Evolutionary conservation across 2,888 invertebrate genomes (phyloP), one percentile per base, ranked within the genome.

Genomic region (Hypolimnas misippus): DNA sequence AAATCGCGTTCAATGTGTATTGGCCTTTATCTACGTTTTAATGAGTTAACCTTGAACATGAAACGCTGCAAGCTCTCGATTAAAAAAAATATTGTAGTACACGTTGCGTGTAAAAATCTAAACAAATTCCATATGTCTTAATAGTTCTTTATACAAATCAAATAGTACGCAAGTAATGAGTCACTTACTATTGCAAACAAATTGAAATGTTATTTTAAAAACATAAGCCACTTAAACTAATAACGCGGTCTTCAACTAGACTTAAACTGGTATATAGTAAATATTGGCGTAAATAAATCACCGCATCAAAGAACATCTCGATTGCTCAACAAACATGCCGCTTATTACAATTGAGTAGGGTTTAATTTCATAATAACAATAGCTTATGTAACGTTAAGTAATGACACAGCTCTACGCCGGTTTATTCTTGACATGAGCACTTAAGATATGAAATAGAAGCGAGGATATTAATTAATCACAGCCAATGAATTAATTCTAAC

Each of bases 381-480:
- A 29, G 6, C 49, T n/a, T 14, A 14, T 29, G 14, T 29, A 49
- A 49, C 44, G 17, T 12, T 25, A 49, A 2, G 49, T 29, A 49
- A 49, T 49, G 14, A 49, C 29, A 14, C 29, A 14, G 25, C 25
- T 29, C 49, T 10, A n/a, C 10, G 19, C 12, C 40, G 14, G 14
- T 42, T 17, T 46, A 46, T 21, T 46, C 46, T n/a, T 19, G 25
- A 49, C 14, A 49, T 14, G 25, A 29, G 19, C 35, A 52, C 19
- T 52, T 52, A 52, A 52, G 31, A 51, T 33, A 31, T 51, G 31
- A 51, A 51, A 51, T 51, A 51, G 31, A 29, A 10, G 50, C 29
- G 7, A 51, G 12, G 51, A 6, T 31, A 51, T 51, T 51, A 29
- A 51, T 51, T 51, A 51, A 51, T 51, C 51, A 51, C 51, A 21